Conservation (phyloP, 2,888 invertebrate species). For the Ornithoptera priamus region DNA sequence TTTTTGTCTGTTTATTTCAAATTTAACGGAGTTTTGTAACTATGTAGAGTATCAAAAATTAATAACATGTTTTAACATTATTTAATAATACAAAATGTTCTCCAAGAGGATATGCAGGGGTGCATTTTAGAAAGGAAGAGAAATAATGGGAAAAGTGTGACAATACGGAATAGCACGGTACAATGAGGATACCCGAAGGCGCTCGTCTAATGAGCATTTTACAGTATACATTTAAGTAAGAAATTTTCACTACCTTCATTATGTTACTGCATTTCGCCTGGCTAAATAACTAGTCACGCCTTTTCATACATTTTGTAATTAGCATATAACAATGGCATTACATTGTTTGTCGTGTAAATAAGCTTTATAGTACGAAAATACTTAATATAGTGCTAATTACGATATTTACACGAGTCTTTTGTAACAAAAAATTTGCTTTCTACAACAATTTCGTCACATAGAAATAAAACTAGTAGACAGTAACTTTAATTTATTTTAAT, state of each 20-base stretch:
- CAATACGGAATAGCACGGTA: constrained; percentile 22
- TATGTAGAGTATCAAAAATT: too few relatives aligned
- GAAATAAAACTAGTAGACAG: too few relatives aligned
- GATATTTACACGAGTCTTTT: too few relatives aligned
- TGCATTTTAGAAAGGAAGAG: constrained; percentile 23
- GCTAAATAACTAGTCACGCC: neutral
- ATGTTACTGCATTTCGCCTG: constrained; percentile 4
- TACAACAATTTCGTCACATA: too few relatives aligned
- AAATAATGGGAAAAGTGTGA: constrained; percentile 34
- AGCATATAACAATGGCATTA: neutral
- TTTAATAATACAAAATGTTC: neutral
- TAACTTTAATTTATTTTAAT: too few relatives aligned
- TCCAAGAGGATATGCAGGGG: neutral
- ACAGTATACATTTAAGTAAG: constrained; percentile 75
- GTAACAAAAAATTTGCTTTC: too few relatives aligned
- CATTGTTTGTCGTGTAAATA: too few relatives aligned
- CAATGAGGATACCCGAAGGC: constrained; percentile 55
- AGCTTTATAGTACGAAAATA: too few relatives aligned
- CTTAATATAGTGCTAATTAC: too few relatives aligned
- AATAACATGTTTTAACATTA: neutral
- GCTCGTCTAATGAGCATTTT: constrained; percentile 78
- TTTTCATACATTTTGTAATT: neutral
- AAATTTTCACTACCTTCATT: constrained; percentile 54
- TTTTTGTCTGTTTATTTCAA: too few relatives aligned
- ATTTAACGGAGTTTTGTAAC: too few relatives aligned